These are phyloP conservation scores for Sinocyclocheilus grahami DNA, from an alignment of 2,113 vertebrate species.

Conservation along the genomic window DNA sequence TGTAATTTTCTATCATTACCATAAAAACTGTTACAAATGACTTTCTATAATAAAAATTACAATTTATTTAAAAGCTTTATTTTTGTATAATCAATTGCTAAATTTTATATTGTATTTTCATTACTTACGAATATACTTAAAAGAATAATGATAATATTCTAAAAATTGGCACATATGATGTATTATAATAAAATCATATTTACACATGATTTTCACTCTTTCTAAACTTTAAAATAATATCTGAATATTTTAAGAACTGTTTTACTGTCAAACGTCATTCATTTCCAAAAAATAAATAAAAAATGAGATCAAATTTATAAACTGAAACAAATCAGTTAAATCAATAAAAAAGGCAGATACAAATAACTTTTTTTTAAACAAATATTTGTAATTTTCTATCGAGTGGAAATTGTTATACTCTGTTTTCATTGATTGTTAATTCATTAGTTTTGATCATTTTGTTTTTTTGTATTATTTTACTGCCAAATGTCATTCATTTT, in stretches of 20 bases:
- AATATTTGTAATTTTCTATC: background rate
- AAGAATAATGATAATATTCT: too few relatives aligned
- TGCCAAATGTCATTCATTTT: background rate
- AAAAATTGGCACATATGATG: background rate
- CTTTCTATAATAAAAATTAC: background rate
- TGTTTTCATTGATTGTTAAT: background rate
- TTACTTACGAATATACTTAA: too few relatives aligned
- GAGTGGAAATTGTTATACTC: background rate
- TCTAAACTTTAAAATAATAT: background rate
- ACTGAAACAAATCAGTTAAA: background rate
- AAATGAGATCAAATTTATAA: background rate
- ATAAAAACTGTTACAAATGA: background rate
- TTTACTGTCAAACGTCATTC: background rate
- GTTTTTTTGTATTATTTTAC: background rate
- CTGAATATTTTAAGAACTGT: background rate
- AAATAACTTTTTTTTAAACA: background rate
- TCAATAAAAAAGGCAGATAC: background rate
- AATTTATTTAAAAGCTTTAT: background rate
- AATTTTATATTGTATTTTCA: too few relatives aligned
- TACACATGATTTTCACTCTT: background rate
- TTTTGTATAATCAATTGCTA: background rate
- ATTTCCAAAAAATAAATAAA: background rate
- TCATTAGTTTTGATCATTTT: background rate
- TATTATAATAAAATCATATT: background rate
- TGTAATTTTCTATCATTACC: background rate